Evolutionary conservation across 2,797 vertebrate genomes (phyloP).

Genomic region (Uromys caudimaculatus): DNA sequence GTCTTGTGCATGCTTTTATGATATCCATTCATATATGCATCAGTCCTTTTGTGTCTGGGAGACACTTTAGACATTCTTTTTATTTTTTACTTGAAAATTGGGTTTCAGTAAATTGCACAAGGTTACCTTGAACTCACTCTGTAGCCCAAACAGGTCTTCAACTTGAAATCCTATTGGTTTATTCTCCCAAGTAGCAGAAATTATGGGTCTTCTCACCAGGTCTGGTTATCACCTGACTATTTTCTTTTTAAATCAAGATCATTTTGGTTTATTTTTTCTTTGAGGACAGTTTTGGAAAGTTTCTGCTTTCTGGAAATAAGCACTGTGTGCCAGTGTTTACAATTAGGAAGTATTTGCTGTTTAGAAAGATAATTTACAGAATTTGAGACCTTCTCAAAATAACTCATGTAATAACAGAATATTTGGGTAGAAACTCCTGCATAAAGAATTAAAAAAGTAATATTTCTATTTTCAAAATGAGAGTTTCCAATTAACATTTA

Average conservation of each 20-base stretch:
- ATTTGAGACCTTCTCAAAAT: not conserved
- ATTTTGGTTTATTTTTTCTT: not conserved
- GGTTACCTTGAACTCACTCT: not conserved
- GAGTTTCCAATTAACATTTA: not conserved
- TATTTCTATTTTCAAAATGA: constrained; percentile 54
- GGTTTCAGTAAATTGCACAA: not conserved
- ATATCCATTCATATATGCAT: no score
- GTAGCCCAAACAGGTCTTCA: not conserved
- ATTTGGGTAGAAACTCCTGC: constrained; percentile 11
- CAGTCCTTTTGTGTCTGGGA: no score
- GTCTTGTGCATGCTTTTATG: no score
- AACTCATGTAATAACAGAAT: constrained; percentile 16
- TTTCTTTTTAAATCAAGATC: constrained; percentile 45
- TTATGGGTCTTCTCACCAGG: not conserved
- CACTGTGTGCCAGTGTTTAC: not conserved
- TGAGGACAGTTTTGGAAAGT: not conserved
- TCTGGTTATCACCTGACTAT: not conserved
- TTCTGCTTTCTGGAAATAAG: constrained; percentile 11
- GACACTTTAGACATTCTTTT: not conserved
- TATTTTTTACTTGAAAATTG: not conserved
- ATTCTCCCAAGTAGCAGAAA: not conserved
- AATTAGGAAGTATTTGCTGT: constrained; percentile 1
- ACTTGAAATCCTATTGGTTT: not conserved
- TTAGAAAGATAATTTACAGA: constrained; percentile 30
- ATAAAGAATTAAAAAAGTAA: constrained; percentile 14